A percentile compares a stretch with the other conserved stretches of the same genome.
Evolutionary conservation across 2,113 vertebrate species (phyloP).

Genomic region (Notechis scutatus): DNA sequence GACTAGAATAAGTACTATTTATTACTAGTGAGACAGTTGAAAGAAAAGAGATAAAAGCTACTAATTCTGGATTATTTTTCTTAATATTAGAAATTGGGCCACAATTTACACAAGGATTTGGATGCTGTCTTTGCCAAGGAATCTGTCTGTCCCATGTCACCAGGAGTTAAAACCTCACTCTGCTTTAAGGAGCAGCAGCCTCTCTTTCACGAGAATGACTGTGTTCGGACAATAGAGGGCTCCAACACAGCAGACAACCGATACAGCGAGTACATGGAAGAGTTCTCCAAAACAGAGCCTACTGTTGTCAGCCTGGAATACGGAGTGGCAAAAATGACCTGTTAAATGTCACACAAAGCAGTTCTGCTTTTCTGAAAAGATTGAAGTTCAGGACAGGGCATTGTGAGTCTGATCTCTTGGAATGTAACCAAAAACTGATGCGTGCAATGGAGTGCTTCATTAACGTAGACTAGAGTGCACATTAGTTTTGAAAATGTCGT

Average conservation of each 20-base stretch:
- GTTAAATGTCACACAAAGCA: slow-evolving; percentile 61
- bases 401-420: slow-evolving; percentile 40
- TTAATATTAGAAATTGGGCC: slow-evolving; percentile 80
- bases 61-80: background rate
- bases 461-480: slow-evolving; percentile 49
- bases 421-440: slow-evolving; percentile 43
- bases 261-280: slow-evolving; percentile 79
- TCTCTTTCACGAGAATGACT: slow-evolving; percentile 63
- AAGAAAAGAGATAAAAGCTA: background rate
- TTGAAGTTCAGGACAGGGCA: slow-evolving; percentile 6
- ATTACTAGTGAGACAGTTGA: background rate
- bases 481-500: slow-evolving; percentile 39
- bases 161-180: slow-evolving; percentile 73
- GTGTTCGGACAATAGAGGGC: slow-evolving; percentile 89
- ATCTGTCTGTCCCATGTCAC: slow-evolving; percentile 63
- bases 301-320: slow-evolving; percentile 89
- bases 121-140: slow-evolving; percentile 67
- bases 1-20: background rate
- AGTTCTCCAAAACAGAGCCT: slow-evolving; percentile 85
- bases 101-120: slow-evolving; percentile 65
- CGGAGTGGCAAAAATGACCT: slow-evolving; percentile 94
- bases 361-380: slow-evolving; percentile 15
- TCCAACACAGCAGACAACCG: slow-evolving; percentile 87
- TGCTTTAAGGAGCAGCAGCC: slow-evolving; percentile 79
- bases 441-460: slow-evolving; percentile 40